phyloP scores from a whole-genome alignment of 2,113 vertebrate genomes.

The Ctenodactylus gundi region DNA sequence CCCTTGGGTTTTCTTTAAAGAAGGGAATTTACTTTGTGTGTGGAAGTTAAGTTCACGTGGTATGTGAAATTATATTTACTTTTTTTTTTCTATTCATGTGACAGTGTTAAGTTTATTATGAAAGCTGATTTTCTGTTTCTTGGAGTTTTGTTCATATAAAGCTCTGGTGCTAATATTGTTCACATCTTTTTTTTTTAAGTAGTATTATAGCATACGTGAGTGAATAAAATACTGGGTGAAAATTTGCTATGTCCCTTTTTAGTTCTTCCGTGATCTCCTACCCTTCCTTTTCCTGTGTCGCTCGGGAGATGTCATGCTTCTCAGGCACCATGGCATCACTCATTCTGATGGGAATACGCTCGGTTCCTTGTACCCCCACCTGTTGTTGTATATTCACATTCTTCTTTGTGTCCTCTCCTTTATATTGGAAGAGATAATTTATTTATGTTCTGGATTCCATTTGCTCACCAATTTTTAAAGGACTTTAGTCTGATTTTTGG shows the following conservation, averaged over 20 bases:
- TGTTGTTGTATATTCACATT: background rate
- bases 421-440: background rate
- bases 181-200: constrained; percentile 8
- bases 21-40: background rate
- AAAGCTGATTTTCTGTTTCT: constrained; percentile 44
- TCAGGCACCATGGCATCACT: background rate
- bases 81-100: background rate
- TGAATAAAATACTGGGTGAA: constrained; percentile 1
- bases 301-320: background rate
- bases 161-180: background rate
- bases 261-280: background rate
- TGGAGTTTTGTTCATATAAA: constrained; percentile 32
- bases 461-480: background rate
- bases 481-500: background rate
- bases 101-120: background rate
- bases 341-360: background rate
- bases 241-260: constrained; percentile 2
- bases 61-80: constrained; percentile 25
- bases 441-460: background rate
- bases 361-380: background rate
- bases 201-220: background rate
- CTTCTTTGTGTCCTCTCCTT: background rate
- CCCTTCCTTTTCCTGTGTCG: background rate
- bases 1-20: background rate
- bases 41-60: constrained; percentile 1